Conservation (phyloP, 2,888 invertebrate genomes). For the Helicoverpa assulta region DNA sequence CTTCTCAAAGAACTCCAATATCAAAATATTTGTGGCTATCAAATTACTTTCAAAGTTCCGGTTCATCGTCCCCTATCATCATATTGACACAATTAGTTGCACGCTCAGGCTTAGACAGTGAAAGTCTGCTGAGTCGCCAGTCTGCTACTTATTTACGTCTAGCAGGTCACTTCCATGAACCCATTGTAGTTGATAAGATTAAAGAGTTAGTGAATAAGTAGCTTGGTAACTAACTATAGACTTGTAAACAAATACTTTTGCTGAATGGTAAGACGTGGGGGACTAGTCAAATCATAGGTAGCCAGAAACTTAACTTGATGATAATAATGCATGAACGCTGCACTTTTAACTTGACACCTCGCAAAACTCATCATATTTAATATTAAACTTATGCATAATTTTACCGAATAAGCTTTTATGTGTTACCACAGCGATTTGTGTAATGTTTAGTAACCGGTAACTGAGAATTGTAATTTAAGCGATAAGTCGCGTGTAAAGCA, state of each 20-base stretch:
- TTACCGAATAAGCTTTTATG: not conserved
- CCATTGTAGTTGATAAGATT: conserved; percentile 69
- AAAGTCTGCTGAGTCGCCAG: conserved; percentile 69
- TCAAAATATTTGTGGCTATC: conserved; percentile 49
- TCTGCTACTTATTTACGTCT: conserved; percentile 69
- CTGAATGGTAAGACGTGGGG: conserved; percentile 17
- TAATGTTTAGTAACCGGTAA: not conserved
- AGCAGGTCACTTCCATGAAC: conserved; percentile 73
- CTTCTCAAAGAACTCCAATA: conserved; percentile 30
- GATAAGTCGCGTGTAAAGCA: conserved; percentile 19
- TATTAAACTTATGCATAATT: not conserved
- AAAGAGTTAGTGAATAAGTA: conserved; percentile 45
- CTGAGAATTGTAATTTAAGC: conserved; percentile 13
- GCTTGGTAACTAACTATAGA: conserved; percentile 24
- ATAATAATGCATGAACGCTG: not conserved
- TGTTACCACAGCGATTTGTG: conserved; percentile 5
- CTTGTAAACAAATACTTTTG: conserved; percentile 40
- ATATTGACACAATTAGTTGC: conserved; percentile 62
- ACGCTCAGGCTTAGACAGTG: conserved; percentile 62
- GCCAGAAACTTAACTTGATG: not conserved
- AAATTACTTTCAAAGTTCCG: conserved; percentile 61
- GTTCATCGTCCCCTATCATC: conserved; percentile 58
- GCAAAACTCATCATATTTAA: not conserved
- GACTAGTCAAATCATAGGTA: conserved; percentile 2
- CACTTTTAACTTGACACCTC: conserved; percentile 2